Evolutionary conservation across 2,113 vertebrate species (phyloP).

Genomic region (Naja naja): DNA sequence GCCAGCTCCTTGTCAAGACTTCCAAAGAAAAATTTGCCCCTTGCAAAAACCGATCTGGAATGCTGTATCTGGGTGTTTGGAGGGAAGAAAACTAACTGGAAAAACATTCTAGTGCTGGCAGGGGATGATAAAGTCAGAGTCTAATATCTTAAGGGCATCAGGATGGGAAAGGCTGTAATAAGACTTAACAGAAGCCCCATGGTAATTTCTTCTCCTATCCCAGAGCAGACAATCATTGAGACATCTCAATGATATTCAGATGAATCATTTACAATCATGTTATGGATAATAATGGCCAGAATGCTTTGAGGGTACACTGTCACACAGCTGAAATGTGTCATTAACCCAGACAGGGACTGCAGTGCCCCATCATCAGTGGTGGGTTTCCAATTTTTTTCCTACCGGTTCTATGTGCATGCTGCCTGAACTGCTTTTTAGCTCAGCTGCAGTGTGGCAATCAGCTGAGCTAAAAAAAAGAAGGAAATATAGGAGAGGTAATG

Average conservation of each 20-base stretch:
- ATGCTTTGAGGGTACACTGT: background rate
- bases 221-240: background rate
- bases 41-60: background rate
- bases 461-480: no score
- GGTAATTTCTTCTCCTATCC: background rate
- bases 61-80: background rate
- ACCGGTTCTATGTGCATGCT: no score
- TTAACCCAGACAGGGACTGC: background rate
- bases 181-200: background rate
- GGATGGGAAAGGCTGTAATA: background rate
- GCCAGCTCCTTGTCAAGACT: background rate
- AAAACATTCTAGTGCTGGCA: background rate
- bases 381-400: no score
- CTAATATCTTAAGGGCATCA: background rate
- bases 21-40: background rate
- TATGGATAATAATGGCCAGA: slow-evolving; percentile 2
- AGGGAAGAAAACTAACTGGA: background rate
- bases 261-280: background rate
- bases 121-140: background rate
- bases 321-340: background rate
- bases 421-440: no score
- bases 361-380: background rate
- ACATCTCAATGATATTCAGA: background rate
- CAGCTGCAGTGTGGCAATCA: no score
- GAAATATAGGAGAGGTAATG: no score